Conservation (phyloP, 2,113 vertebrate species). For the Urocitellus parryii region DNA sequence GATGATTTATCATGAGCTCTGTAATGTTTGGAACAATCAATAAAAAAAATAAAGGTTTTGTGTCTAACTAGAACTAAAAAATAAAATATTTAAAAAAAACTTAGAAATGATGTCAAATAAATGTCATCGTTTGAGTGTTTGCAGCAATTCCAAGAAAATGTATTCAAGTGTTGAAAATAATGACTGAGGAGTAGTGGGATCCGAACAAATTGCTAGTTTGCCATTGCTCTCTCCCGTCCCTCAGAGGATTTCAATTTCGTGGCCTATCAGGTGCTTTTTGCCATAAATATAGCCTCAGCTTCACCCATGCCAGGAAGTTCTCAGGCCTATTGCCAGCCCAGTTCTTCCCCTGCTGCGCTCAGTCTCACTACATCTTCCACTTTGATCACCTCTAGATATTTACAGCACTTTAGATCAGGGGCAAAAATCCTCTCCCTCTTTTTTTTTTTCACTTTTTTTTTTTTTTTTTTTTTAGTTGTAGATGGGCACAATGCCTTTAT, state of each 20-base stretch:
- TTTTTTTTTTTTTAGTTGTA: no score
- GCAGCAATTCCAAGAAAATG: neutral
- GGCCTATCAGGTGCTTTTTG: neutral
- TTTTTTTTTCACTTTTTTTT: no score
- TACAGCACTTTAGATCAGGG: neutral
- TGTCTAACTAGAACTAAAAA: no score
- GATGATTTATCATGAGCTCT: no score
- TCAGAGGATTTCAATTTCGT: neutral
- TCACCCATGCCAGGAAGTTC: neutral
- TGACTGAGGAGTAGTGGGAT: neutral
- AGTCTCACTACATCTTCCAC: accelerated
- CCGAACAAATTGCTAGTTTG: neutral
- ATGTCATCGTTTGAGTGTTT: neutral
- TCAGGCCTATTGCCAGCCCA: neutral
- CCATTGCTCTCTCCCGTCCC: neutral
- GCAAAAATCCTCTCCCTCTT: neutral
- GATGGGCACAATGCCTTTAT: no score
- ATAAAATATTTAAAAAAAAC: neutral
- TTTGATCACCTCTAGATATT: neutral
- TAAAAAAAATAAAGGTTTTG: no score
- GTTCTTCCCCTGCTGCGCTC: neutral
- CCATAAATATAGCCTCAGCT: neutral
- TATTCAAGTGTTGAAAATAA: neutral
- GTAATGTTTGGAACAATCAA: no score
- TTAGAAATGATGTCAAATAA: neutral